Evolutionary conservation across 1,140 invertebrate species (phyloP).

Genomic region (Macrobrachium nipponense): DNA sequence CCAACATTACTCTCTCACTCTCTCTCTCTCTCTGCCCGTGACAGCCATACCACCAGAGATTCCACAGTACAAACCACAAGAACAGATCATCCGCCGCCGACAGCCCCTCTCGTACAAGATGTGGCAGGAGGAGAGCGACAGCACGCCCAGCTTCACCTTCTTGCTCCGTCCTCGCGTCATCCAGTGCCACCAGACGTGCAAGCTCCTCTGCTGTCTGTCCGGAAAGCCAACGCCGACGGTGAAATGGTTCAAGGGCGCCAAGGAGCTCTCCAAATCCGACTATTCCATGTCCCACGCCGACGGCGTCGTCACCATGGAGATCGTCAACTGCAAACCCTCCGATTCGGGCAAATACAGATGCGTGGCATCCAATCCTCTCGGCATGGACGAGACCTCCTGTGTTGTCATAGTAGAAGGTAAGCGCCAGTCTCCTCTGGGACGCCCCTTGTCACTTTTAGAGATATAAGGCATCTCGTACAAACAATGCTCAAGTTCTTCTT

Average conservation of each 20-base stretch:
- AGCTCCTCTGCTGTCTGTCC: slow-evolving; percentile 95
- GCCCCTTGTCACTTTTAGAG: not conserved
- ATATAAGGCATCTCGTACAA: not conserved
- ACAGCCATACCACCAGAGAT: slow-evolving; percentile 84
- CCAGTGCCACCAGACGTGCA: slow-evolving; percentile 91
- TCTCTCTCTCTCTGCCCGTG: slow-evolving; percentile 9
- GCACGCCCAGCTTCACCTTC: slow-evolving; percentile 96
- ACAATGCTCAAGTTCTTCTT: not conserved
- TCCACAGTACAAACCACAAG: slow-evolving; percentile 81
- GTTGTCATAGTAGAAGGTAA: slow-evolving; percentile 97
- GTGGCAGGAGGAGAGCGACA: slow-evolving; percentile 90
- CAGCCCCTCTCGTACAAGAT: slow-evolving; percentile 85
- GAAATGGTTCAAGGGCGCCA: slow-evolving; percentile 92
- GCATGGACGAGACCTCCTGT: slow-evolving; percentile 93
- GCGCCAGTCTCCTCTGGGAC: slow-evolving; percentile 38
- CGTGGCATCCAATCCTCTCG: slow-evolving; percentile 90
- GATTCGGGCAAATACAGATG: slow-evolving; percentile 98
- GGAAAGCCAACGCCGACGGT: slow-evolving; percentile 94
- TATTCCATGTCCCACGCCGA: slow-evolving; percentile 89
- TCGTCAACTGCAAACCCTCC: slow-evolving; percentile 90
- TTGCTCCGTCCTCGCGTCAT: slow-evolving; percentile 96
- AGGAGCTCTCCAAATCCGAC: slow-evolving; percentile 90
- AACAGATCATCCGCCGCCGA: slow-evolving; percentile 77
- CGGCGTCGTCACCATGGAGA: slow-evolving; percentile 96
- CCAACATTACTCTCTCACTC: not conserved